Conservation (phyloP, 92 coral and sea anemone species). For the Scolanthus callimorphus region DNA sequence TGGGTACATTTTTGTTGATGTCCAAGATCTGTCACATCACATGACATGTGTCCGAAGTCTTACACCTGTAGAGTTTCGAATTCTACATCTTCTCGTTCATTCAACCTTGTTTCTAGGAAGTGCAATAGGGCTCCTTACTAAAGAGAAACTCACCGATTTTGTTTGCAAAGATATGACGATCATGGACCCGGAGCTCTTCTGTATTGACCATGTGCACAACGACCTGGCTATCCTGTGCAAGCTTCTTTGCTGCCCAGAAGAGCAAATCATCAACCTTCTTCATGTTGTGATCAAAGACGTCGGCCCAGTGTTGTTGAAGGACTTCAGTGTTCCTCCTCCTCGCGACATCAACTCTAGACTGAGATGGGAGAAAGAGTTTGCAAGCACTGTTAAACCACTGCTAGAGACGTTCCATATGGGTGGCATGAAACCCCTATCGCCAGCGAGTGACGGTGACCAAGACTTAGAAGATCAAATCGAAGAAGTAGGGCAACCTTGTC, state of each 20-base stretch:
- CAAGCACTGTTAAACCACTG: slow-evolving; percentile 6
- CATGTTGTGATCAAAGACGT: slow-evolving; percentile 56
- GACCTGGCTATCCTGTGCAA: slow-evolving; percentile 51
- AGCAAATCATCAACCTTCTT: slow-evolving; percentile 50
- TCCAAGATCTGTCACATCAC: slow-evolving; percentile 1
- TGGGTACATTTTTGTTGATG: slow-evolving; percentile 36
- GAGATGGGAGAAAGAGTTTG: slow-evolving; percentile 38
- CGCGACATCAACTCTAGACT: slow-evolving; percentile 14
- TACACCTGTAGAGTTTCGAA: slow-evolving; percentile 71
- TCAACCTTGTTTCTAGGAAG: slow-evolving; percentile 73
- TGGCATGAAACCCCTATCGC: slow-evolving; percentile 8
- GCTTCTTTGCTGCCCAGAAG: slow-evolving; percentile 60
- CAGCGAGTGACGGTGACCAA: neutral
- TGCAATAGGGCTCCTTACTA: slow-evolving; percentile 43
- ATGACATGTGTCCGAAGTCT: slow-evolving; percentile 41
- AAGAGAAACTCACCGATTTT: slow-evolving; percentile 30
- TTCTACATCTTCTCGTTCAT: slow-evolving; percentile 77
- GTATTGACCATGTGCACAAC: slow-evolving; percentile 54
- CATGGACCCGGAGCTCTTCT: slow-evolving; percentile 31
- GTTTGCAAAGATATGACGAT: slow-evolving; percentile 15
- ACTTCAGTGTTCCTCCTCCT: neutral
- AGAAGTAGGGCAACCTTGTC: slow-evolving; percentile 51
- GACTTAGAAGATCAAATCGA: slow-evolving; percentile 33
- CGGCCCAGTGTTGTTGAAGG: slow-evolving; percentile 36
- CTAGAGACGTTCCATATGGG: slow-evolving; percentile 14